These are phyloP conservation scores for Rhodinocichla rosea DNA, from an alignment of 2,113 vertebrate genomes.

Conservation along the genomic window DNA sequence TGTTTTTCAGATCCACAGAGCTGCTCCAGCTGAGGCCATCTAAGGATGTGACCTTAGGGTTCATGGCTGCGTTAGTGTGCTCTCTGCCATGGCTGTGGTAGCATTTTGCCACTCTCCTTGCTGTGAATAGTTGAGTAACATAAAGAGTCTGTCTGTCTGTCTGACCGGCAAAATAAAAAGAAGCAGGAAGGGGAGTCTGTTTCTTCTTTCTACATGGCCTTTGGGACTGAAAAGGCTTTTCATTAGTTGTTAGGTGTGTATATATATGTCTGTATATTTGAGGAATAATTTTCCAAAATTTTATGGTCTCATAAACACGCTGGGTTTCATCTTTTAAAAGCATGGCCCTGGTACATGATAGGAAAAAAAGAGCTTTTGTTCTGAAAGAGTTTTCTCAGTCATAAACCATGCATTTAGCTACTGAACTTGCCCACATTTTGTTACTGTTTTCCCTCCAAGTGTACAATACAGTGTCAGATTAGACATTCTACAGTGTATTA, in stretches of 20 bases:
- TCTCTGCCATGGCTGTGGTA: background rate
- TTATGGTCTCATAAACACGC: background rate
- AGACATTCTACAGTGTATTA: constrained; percentile 60
- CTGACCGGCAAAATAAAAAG: background rate
- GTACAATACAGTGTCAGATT: constrained; percentile 58
- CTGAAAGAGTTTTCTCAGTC: constrained; percentile 42
- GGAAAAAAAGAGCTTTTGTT: constrained; percentile 47
- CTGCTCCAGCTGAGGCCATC: background rate
- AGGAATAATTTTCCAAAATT: constrained; percentile 49
- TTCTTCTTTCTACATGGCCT: background rate
- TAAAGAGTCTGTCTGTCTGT: background rate
- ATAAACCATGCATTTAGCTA: constrained; percentile 60
- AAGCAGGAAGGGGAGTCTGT: background rate
- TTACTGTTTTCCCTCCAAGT: constrained; percentile 55
- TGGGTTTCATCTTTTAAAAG: constrained; percentile 39
- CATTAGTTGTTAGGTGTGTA: background rate
- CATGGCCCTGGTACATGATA: background rate
- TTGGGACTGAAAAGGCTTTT: constrained; percentile 32
- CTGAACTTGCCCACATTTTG: constrained; percentile 57
- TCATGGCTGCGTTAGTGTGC: background rate
- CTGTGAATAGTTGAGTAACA: background rate
- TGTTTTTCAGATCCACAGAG: background rate
- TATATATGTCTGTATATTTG: constrained; percentile 1
- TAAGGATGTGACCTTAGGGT: constrained; percentile 50
- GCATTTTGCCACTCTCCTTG: background rate